Conservation (phyloP, 2,888 invertebrate species). For the Axea sp. region DNA sequence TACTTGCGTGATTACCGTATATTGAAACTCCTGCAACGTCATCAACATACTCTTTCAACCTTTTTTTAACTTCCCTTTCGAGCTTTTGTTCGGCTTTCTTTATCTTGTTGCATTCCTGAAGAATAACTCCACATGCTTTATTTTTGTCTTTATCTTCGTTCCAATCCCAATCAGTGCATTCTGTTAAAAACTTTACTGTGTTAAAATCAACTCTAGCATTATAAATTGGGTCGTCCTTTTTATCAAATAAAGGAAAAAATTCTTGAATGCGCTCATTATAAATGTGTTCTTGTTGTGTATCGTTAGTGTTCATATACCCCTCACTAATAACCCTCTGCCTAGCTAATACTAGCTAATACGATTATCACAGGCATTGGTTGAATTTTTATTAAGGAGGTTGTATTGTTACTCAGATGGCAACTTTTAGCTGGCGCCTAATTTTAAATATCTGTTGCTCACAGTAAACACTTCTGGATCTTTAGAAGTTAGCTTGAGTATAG, state of each 20-base stretch:
- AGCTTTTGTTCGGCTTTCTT: conserved; percentile 21
- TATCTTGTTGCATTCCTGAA: conserved; percentile 23
- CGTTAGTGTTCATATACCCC: conserved; percentile 12
- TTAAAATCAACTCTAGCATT: conserved; percentile 23
- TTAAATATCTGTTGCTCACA: conserved; percentile 27
- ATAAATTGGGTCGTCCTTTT: conserved; percentile 22
- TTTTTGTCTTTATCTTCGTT: conserved; percentile 28
- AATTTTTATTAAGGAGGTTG: conserved; percentile 14
- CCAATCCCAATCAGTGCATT: conserved; percentile 22
- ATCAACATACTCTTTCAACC: conserved; percentile 25
- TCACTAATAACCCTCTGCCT: conserved; percentile 16
- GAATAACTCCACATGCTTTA: conserved; percentile 25
- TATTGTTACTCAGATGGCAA: background rate
- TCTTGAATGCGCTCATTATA: conserved; percentile 18
- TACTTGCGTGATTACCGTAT: conserved; percentile 26
- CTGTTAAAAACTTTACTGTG: conserved; percentile 29
- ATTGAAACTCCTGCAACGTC: conserved; percentile 25
- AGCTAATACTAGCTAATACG: conserved; percentile 15
- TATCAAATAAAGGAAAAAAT: conserved; percentile 20
- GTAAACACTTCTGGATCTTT: conserved; percentile 31
- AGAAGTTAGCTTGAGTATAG: conserved; percentile 29
- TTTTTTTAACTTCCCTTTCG: conserved; percentile 12
- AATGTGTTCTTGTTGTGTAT: conserved; percentile 18
- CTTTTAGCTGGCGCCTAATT: too few relatives aligned
- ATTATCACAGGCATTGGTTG: conserved; percentile 13